Percentiles rank a stretch among this genome's conserved stretches.
Evolutionary conservation across 2,113 vertebrate genomes (phyloP).

Genomic region (Ceyx melanurus): DNA sequence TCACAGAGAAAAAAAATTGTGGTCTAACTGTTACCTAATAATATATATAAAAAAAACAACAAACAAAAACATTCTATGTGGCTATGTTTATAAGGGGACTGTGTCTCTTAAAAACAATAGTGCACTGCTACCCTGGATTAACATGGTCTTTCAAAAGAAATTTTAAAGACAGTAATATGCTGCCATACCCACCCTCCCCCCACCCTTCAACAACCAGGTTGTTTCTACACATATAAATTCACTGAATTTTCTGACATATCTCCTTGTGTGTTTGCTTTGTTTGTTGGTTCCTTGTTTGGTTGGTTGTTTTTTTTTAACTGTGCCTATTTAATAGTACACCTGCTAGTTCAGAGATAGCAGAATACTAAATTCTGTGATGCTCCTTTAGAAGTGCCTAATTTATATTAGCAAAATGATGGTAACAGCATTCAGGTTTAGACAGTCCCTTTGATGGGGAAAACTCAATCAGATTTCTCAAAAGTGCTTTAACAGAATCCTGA

Average conservation of each 20-base stretch:
- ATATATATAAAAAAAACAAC: neutral
- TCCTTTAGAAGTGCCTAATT: neutral
- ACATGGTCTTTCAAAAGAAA: neutral
- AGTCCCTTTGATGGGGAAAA: neutral
- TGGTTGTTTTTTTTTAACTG: neutral
- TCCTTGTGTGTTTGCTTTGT: neutral
- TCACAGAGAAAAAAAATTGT: neutral
- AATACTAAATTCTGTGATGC: neutral
- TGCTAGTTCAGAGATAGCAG: neutral
- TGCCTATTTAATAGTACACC: neutral
- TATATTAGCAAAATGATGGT: neutral
- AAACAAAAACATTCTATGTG: neutral
- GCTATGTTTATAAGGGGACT: neutral
- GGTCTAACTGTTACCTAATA: neutral
- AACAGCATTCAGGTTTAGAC: neutral
- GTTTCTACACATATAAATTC: neutral
- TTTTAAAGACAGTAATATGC: neutral
- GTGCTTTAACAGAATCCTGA: neutral
- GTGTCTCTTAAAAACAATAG: neutral
- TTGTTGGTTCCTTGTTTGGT: neutral
- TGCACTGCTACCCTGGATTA: neutral
- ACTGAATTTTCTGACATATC: neutral
- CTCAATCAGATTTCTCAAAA: neutral
- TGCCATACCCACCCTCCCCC: rapidly evolving
- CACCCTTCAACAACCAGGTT: neutral